Conservation (phyloP, 2,888 invertebrate species). For the Hirtodrosophila confusa region DNA sequence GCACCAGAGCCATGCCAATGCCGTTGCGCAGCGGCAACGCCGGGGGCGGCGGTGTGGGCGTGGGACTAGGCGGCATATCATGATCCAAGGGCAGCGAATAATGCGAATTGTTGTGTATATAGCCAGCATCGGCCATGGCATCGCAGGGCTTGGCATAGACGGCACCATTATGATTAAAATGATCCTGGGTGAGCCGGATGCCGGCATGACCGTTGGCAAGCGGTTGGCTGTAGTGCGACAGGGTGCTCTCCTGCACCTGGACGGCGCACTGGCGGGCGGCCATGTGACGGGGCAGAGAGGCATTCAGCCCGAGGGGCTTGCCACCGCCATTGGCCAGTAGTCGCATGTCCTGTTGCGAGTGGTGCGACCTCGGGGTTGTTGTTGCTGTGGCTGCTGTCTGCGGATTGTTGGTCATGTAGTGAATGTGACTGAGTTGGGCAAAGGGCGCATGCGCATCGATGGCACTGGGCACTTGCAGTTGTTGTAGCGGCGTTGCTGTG, state of each 20-base stretch:
- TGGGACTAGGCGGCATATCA: slow-evolving; percentile 80
- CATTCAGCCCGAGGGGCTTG: slow-evolving; percentile 57
- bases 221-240: slow-evolving; percentile 83
- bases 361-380: slow-evolving; percentile 52
- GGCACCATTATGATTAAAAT: slow-evolving; percentile 81
- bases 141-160: slow-evolving; percentile 70
- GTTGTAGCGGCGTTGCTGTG: slow-evolving; percentile 73
- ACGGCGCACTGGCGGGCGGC: slow-evolving; percentile 50
- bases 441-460: slow-evolving; percentile 77
- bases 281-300: slow-evolving; percentile 75
- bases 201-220: slow-evolving; percentile 76
- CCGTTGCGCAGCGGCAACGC: slow-evolving; percentile 82
- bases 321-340: slow-evolving; percentile 72
- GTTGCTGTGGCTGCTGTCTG: slow-evolving; percentile 11
- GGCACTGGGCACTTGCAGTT: slow-evolving; percentile 82
- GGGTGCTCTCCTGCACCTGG: slow-evolving; percentile 68
- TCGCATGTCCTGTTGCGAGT: slow-evolving; percentile 81
- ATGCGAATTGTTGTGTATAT: slow-evolving; percentile 83
- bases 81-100: slow-evolving; percentile 83
- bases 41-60: slow-evolving; percentile 83
- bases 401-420: slow-evolving; percentile 82
- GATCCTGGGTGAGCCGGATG: slow-evolving; percentile 82
- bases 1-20: slow-evolving; percentile 65
- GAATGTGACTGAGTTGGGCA: slow-evolving; percentile 84
- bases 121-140: slow-evolving; percentile 77